These are phyloP conservation scores for Pogonocichla stellata DNA, from an alignment of 2,113 vertebrate genomes.

Conservation along the genomic window DNA sequence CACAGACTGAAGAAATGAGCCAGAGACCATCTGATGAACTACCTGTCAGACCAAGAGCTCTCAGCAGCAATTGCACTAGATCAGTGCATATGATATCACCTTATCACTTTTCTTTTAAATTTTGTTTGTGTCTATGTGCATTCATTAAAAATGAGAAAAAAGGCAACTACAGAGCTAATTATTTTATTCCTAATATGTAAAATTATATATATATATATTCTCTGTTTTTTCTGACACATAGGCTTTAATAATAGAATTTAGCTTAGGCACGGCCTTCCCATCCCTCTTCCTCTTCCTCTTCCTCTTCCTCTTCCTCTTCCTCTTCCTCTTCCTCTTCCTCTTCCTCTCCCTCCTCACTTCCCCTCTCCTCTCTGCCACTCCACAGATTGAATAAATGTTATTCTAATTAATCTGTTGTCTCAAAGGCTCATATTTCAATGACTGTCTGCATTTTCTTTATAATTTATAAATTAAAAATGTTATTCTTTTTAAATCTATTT, in stretches of 20 bases:
- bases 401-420: neutral
- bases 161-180: fast-evolving
- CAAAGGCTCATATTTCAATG: too few relatives aligned
- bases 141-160: neutral
- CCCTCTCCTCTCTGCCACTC: neutral
- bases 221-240: neutral
- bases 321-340: neutral
- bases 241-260: neutral
- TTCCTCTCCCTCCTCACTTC: too few relatives aligned
- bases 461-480: too few relatives aligned
- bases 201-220: neutral
- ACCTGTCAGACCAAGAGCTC: neutral
- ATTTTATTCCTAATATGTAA: neutral
- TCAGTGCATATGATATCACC: neutral
- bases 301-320: too few relatives aligned
- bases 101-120: neutral
- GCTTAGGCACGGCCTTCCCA: neutral
- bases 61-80: neutral
- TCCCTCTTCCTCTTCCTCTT: too few relatives aligned
- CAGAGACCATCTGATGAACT: neutral
- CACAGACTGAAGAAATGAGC: neutral
- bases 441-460: too few relatives aligned
- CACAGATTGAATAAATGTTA: neutral
- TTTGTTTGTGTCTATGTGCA: neutral
- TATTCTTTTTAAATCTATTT: too few relatives aligned